These are phyloP conservation scores for Morus bassanus DNA, from an alignment of 2,797 vertebrate species.

Conservation along the genomic window DNA sequence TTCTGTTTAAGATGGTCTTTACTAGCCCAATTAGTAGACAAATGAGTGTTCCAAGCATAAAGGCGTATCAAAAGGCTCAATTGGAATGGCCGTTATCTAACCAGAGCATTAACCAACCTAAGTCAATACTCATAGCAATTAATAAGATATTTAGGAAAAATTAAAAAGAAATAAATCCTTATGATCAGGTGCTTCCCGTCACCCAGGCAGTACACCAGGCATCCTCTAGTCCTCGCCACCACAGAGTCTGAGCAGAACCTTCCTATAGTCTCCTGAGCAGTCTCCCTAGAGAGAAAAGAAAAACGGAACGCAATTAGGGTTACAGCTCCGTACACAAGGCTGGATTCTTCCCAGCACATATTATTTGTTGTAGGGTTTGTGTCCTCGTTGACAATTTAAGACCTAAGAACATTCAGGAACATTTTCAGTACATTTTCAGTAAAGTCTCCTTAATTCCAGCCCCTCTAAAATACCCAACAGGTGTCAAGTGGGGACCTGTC, in stretches of 20 bases:
- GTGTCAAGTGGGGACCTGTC: too few relatives aligned
- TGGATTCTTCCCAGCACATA: not conserved
- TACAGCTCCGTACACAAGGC: not conserved
- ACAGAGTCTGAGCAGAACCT: conserved; percentile 79
- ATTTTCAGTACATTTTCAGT: not conserved
- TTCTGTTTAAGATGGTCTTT: not conserved
- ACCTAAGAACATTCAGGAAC: not conserved
- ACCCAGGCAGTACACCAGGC: not conserved
- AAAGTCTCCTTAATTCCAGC: not conserved
- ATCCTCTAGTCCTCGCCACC: conserved; percentile 76
- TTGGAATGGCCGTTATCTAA: conserved; percentile 18
- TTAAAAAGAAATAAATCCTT: not conserved
- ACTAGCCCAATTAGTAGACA: not conserved
- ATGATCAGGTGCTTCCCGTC: not conserved
- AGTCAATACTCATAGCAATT: conserved; percentile 47
- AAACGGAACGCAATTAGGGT: not conserved
- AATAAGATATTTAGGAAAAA: conserved; percentile 16
- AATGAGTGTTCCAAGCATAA: not conserved
- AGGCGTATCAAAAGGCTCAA: not conserved
- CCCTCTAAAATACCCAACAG: not conserved
- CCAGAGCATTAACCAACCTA: not conserved
- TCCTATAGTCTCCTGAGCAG: conserved; percentile 81
- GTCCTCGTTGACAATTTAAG: not conserved
- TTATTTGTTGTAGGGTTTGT: not conserved
- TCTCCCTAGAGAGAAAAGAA: conserved; percentile 71